These are phyloP conservation scores for Ahaetulla prasina DNA, from an alignment of 2,113 vertebrate species.

Conservation along the genomic window DNA sequence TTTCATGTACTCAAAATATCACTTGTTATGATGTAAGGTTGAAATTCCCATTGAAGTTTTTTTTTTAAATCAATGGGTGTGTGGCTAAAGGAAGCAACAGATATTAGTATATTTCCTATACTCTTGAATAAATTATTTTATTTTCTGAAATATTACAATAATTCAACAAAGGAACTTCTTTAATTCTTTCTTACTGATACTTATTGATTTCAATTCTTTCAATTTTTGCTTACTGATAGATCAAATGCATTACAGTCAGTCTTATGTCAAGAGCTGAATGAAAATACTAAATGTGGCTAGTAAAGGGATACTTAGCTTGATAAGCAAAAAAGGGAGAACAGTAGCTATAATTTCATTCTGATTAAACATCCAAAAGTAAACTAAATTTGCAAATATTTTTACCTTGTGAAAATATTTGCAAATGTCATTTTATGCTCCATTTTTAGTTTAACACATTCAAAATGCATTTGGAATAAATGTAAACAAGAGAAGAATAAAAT, in stretches of 20 bases:
- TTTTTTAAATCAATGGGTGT: not conserved
- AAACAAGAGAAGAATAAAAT: not conserved
- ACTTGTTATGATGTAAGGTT: not conserved
- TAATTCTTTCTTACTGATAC: not conserved
- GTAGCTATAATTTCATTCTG: not conserved
- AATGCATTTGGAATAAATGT: not conserved
- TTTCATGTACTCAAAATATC: not conserved
- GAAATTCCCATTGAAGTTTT: conserved; percentile 8
- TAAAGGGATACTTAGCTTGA: not conserved
- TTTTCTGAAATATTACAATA: conserved; percentile 19
- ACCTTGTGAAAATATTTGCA: not conserved
- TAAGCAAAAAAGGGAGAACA: not conserved
- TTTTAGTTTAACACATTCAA: not conserved
- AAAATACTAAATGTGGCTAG: conserved; percentile 22
- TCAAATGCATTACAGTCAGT: not conserved
- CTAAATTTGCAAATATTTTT: too few species aligned
- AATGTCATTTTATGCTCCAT: not conserved
- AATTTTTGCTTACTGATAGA: conserved; percentile 1
- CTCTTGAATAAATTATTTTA: conserved; percentile 11
- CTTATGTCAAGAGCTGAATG: not conserved
- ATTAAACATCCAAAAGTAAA: not conserved
- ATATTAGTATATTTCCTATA: not conserved
- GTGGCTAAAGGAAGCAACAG: not conserved
- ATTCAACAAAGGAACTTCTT: conserved; percentile 13
- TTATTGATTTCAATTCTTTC: not conserved